Base-by-base conservation (phyloP, 2,888 invertebrate genomes). In the Pterobdella sp. region DNA sequence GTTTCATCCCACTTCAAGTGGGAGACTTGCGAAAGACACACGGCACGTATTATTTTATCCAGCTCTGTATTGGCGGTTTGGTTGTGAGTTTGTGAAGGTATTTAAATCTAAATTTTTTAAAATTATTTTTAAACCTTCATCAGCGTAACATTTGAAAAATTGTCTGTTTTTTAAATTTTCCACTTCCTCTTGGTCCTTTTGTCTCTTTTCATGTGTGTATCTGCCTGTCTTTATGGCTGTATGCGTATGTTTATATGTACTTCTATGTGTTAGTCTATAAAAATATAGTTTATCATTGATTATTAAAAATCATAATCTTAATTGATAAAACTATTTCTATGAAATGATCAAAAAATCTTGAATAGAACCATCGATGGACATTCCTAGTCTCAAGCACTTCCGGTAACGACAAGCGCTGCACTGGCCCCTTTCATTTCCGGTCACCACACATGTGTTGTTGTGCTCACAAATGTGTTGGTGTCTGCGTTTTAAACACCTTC, bases 201-300 rank as follows among this genome's bases (percentile, higher is more conserved):
- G 81, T 49, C 81, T 77, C 74, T 82, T 82, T 69, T 79, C 78
- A 68, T 81, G 79, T 22, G 82, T 81, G 76, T 82, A 82, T 34
- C 82, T 75, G 7, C 82, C 82, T 0, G 82, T 82, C 75, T 82
- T 82, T 34, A 82, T 82, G 3, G 82, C 82, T 82, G 77, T 22
- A 76, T 77, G 37, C 60, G 0, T 22, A 26, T 68, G 10, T 26
- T 68, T 77, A 75, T n/a, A n/a, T n/a, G n/a, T n/a, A n/a, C n/a
- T n/a, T n/a, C n/a, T n/a, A n/a, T n/a, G n/a, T n/a, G n/a, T n/a
- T n/a, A n/a, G n/a, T n/a, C n/a, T n/a, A n/a, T n/a, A n/a, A n/a
- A n/a, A n/a, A n/a, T n/a, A n/a, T n/a, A n/a, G n/a, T n/a, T n/a
- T n/a, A n/a, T n/a, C n/a, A n/a, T n/a, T n/a, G n/a, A n/a, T n/a